Base-by-base conservation (phyloP, 1,140 invertebrate genomes). In the Penaeus japonicus region DNA sequence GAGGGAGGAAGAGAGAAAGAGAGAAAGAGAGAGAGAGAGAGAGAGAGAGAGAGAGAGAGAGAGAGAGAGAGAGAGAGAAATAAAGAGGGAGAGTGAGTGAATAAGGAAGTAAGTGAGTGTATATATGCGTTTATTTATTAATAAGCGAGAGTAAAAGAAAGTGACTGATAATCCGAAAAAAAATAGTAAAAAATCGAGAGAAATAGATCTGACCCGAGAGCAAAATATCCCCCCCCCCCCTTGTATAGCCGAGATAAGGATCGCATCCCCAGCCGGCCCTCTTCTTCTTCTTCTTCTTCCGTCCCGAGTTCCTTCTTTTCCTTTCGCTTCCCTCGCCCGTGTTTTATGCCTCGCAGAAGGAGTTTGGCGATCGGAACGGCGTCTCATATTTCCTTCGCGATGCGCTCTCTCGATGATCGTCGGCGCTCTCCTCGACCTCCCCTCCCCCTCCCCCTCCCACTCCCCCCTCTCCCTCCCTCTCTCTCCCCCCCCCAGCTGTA, bases 11-110 rank as follows among this genome's bases (percentile, higher is more conserved):
- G 65, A 70, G 65, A 70, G 62, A n/a, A 22, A 70, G 62, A 70
- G 62, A 70, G 62, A 70, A 22, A 70, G 62, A 70, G 62, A 70
- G 62, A 70, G 62, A 70, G 62, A 70, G 62, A 70, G 62, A 70
- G 62, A 70, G 62, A 70, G 62, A 70, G 65, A 70, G 65, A 70
- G 65, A n/a, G 65, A 70, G 65, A n/a, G 65, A 70, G 65, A n/a
- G 24, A 15, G 65, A n/a, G 24, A 24, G 32, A 15, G 22, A 24
- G 65, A 32, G 32, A n/a, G 15, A 22, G 12, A n/a, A 7, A 70
- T 18, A 27, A 24, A 70, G 32, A 27, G 65, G n/a, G 65, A 22
- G 65, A 73, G 24, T 30, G n/a, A 30, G 65, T 1, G 65, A 1
- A 1, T 0, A 22, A 24, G 20, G 0, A 17, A 32, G 15, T n/a